Base-by-base conservation (phyloP, 2,888 invertebrate species). In the Plebejus melissa region DNA sequence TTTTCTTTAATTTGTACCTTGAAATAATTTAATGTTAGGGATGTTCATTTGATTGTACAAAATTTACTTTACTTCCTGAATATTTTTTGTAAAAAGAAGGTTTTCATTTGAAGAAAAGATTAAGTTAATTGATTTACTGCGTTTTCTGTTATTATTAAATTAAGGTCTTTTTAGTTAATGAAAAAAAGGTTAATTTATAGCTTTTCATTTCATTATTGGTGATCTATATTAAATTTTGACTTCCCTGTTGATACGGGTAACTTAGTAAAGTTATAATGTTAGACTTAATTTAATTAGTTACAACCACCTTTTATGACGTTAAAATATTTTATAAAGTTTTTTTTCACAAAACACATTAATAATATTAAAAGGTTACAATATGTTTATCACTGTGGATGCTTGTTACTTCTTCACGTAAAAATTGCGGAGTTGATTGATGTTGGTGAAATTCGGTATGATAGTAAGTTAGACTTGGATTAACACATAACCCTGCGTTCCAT, bases 61-160 rank as follows among this genome's bases (percentile, higher is more conserved):
- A 65, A 9, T 36, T 13, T 22, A 22, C 28, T 5, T 32, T 4
- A 65, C 28, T 65, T 32, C 60, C 60, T 28, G 60, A 11, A 1
- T 22, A 2, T 28, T 65, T 65, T 65, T 32, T 65, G 32, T 13
- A 13, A 32, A 65, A 28, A 28, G 11, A 65, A 65, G 32, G 36
- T 65, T 32, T 36, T 65, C 32, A 65, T 65, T 65, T 32, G 32
- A 13, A 16, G 65, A 32, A 28, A 32, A 32, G 13, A 65, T 32
- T 32, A 65, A 16, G 65, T 65, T 65, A 65, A 65, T 65, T 65
- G 65, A 65, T 65, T 65, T 65, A 65, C 22, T 36, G 65, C 65
- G 65, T 60, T 22, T 60, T 28, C 28, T 32, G 13, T 13, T 65
- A 32, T 65, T 36, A 65, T 65, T 65, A 32, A 65, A 36, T 60